Base-by-base conservation (phyloP, 1,140 invertebrate species). In the Drosophila ananassae region DNA sequence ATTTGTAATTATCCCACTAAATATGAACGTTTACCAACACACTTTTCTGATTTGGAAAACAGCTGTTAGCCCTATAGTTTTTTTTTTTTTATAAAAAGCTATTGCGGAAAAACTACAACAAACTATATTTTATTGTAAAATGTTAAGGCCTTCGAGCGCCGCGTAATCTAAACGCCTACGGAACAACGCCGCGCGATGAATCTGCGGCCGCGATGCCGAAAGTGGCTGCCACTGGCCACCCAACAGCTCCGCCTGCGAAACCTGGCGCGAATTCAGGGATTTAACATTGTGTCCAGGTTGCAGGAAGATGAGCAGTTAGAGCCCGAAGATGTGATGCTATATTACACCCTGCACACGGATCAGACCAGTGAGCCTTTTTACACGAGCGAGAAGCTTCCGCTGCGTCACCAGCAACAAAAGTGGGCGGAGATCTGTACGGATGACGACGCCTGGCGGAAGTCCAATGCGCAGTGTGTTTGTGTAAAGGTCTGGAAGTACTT, bases 281-380 rank as follows among this genome's bases (percentile, higher is more conserved):
- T 94, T 73, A 95, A 95, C 83, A 92, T 95, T 50, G 77, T 51
- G 22, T 57, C 47, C 24, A 48, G 46, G 44, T 5, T 17, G 32
- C 52, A 39, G 25, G 6, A 44, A 5, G 63, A 48, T n/a, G 34
- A 10, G 10, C 50, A 61, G 12, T 51, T 6, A 4, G 74, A 79
- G 93, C 84, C 61, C 92, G 84, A 82, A n/a, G 71, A 77, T 25
- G 93, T 77, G 94, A 93, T 91, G 94, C 41, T 95, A 80, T 97
- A 97, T 89, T 95, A 96, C 68, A 97, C 96, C 0, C 92, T 98
- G 22, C 96, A 98, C 90, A 93, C 94, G 94, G 55, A 96, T 96
- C 95, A 95, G 95, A 37, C 61, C 32, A 75, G 74, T 48, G 95
- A 96, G 55, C 96, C 97, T 12, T 96, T 98, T 77, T 98, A 97